A percentile compares a stretch with the other conserved stretches of the same genome.
phyloP scores from a whole-genome alignment of 2,113 vertebrate genomes.

The Hemicordylus capensis region DNA sequence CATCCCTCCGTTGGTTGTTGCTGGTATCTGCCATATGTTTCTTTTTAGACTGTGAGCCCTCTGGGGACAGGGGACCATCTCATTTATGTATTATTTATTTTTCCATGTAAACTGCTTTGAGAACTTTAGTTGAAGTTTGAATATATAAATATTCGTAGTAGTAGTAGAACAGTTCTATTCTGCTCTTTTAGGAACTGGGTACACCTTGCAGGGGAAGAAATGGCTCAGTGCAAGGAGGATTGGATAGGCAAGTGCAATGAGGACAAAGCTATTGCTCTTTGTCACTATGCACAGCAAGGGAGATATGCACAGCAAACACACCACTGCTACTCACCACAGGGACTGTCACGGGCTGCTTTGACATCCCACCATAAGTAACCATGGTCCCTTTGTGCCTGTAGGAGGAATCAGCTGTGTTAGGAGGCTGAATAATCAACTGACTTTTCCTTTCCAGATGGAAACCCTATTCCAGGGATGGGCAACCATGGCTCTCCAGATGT shows the following conservation, averaged over 20 bases:
- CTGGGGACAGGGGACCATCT: too few relatives aligned
- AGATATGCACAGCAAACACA: background rate
- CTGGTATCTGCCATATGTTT: too few relatives aligned
- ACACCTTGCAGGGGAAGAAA: background rate
- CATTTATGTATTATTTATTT: too few relatives aligned
- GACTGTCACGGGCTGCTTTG: constrained; percentile 89
- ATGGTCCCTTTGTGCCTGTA: constrained; percentile 87
- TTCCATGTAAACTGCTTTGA: too few relatives aligned
- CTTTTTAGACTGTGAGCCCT: too few relatives aligned
- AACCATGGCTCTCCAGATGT: too few relatives aligned
- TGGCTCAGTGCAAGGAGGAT: background rate
- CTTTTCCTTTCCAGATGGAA: fast-evolving
- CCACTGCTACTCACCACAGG: constrained; percentile 85
- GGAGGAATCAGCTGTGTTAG: background rate
- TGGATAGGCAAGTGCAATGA: fast-evolving
- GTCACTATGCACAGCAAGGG: fast-evolving
- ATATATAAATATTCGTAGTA: too few relatives aligned
- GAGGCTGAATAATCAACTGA: fast-evolving
- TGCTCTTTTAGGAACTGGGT: background rate
- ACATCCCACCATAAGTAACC: constrained; percentile 98
- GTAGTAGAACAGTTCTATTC: background rate
- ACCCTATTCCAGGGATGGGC: too few relatives aligned
- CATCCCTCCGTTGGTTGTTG: too few relatives aligned
- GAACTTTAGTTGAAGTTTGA: too few relatives aligned
- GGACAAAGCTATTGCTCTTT: background rate